Evolutionary conservation across 37 sponge, comb jelly and placozoan genomes (phyloP), one percentile per base, ranked within the genome.

Genomic region (Spongilla lacustris): DNA sequence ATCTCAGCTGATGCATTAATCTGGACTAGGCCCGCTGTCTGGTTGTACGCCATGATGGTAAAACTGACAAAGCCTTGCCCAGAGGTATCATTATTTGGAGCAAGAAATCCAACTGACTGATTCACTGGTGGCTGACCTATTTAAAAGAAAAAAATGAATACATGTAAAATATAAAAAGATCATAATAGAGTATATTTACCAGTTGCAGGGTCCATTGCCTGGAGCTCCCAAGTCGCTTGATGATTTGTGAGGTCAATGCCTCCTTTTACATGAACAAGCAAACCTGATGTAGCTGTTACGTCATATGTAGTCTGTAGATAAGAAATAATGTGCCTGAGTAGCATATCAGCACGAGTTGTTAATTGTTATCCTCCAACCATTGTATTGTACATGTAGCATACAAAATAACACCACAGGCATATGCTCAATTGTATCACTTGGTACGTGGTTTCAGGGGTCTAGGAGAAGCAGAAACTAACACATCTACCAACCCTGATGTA

Each of bases 31-130:
- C 32, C 28, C 9, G 35, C 24, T 27, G 66, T 35, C 21, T 31
- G 24, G 50, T 66, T n/a, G 19, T 66, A 75, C 10, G 84, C 38
- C 41, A 37, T 84, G 31, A 84, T 67, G 32, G 68, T 34, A 67
- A 84, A 84, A 26, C 24, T 75, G 25, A 84, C 84, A 84, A 50
- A 84, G 0, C 84, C 84, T 41, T 84, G 84, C 66, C 84, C 84
- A 84, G 33, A 50, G 19, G 84, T 84, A 4, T 76, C 84, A 75
- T 84, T 84, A 29, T 84, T 84, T 49, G 84, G 84, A 29, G 84
- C 75, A 22, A 84, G 76, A 41, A 84, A 84, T 22, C 84, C 84
- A 46, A 74, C 67, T 66, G 29, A 66, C 22, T 75, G 84, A 30
- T 84, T 76, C 9, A 58, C 67, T 9, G 84, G 84, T 37, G 84